Percentiles rank a stretch among this genome's conserved stretches.
phyloP scores from a whole-genome alignment of 2,113 vertebrate genomes.

The Pelodiscus sinensis region DNA sequence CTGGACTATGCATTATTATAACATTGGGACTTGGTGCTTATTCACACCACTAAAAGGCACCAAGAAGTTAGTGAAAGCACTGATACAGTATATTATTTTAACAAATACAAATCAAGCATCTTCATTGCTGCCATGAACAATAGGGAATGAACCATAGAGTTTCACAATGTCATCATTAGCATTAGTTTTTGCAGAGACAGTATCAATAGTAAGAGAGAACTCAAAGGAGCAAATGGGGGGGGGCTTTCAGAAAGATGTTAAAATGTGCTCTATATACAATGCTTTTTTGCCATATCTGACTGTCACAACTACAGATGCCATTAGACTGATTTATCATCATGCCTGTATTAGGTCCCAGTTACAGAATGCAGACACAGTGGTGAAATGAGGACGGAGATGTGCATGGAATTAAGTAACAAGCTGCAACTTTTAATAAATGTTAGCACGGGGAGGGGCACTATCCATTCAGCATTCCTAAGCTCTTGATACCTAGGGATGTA shows the following conservation, averaged over 20 bases:
- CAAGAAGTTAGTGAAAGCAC: neutral
- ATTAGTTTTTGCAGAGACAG: neutral
- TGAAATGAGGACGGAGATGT: neutral
- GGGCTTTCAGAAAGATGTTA: neutral
- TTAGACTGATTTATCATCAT: neutral
- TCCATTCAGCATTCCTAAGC: no score
- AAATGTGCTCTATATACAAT: accelerated
- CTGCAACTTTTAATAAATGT: neutral
- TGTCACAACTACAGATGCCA: neutral
- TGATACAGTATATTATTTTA: neutral
- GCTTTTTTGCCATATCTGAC: neutral
- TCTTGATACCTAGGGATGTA: no score
- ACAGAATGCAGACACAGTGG: neutral
- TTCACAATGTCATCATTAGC: neutral
- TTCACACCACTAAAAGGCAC: neutral
- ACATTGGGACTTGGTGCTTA: neutral
- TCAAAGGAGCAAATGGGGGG: neutral
- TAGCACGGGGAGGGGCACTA: neutral
- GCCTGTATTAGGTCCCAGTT: neutral
- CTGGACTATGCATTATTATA: neutral
- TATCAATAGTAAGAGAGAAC: neutral
- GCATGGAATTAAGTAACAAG: neutral
- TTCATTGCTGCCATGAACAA: neutral
- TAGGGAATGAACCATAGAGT: accelerated
- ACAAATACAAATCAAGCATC: neutral